A percentile compares a stretch with the other conserved stretches of the same genome.
Conservation (phyloP, 1,140 invertebrate genomes). For the Anastrepha ludens region DNA sequence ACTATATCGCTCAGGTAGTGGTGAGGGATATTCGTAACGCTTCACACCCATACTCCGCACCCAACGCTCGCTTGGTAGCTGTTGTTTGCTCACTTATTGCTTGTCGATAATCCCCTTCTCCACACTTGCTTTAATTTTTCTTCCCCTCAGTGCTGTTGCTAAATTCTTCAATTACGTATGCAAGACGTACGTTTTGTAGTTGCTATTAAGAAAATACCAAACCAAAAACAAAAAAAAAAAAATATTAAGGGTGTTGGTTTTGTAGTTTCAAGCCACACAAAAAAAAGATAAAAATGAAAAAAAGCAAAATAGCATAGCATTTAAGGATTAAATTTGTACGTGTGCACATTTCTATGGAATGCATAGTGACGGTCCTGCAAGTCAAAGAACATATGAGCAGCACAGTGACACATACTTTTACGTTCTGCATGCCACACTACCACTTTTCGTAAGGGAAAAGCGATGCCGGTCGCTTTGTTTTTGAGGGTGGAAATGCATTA, state of each 20-base stretch:
- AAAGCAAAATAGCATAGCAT: slow-evolving; percentile 18
- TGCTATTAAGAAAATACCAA: background rate
- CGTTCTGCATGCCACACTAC: background rate
- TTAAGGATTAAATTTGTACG: slow-evolving; percentile 45
- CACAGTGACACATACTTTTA: background rate
- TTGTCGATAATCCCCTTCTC: background rate
- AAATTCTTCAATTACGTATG: slow-evolving; percentile 35
- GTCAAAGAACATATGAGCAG: background rate
- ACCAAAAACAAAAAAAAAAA: background rate
- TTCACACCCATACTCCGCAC: background rate
- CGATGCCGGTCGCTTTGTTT: background rate
- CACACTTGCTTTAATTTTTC: no score
- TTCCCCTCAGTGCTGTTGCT: background rate
- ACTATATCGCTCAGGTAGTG: background rate
- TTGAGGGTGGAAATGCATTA: slow-evolving; percentile 25
- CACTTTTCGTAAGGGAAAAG: no score
- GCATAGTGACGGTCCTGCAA: background rate
- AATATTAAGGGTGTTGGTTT: background rate
- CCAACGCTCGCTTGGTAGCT: background rate
- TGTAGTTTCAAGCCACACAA: background rate
- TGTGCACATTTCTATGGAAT: slow-evolving; percentile 14
- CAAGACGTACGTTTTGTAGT: slow-evolving; percentile 15
- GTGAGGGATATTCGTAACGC: background rate
- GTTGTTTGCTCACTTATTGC: slow-evolving; percentile 20
- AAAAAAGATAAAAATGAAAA: background rate